Percentiles rank a stretch among this genome's conserved stretches.
Evolutionary conservation across 2,113 vertebrate species (phyloP).

Genomic region (Zosterops japonicus): DNA sequence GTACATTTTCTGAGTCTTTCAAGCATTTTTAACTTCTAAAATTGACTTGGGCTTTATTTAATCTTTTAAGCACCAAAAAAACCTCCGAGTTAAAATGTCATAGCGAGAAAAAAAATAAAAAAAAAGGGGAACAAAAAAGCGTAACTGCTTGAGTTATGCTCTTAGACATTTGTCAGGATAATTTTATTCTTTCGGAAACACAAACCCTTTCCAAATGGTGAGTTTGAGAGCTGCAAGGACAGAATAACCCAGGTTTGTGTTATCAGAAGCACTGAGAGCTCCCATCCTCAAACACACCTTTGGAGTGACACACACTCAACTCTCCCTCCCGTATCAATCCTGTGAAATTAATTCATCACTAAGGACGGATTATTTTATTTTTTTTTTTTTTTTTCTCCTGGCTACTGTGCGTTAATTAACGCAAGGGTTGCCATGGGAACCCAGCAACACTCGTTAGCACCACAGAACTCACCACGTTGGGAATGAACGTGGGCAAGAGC

Average conservation of each 20-base stretch:
- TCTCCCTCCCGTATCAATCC: neutral
- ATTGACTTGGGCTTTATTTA: neutral
- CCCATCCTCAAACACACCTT: neutral
- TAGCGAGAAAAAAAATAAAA: neutral
- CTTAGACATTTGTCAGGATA: neutral
- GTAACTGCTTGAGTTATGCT: neutral
- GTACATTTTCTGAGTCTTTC: neutral
- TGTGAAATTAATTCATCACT: slow-evolving; percentile 33
- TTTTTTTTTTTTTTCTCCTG: neutral
- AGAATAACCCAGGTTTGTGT: neutral
- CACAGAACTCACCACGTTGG: neutral
- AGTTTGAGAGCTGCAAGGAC: neutral
- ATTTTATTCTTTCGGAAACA: neutral
- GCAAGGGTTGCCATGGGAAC: slow-evolving; percentile 8
- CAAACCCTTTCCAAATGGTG: neutral
- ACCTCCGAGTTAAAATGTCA: neutral
- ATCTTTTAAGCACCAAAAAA: neutral
- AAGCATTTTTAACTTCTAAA: neutral
- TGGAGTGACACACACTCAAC: neutral
- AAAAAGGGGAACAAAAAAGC: neutral
- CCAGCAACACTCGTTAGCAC: neutral
- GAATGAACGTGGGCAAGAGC: neutral
- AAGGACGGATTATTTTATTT: neutral
- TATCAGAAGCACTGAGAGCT: rapidly evolving
- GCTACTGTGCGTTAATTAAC: slow-evolving; percentile 1